These are phyloP conservation scores for Ephydatia muelleri DNA, from an alignment of 37 sponge, comb jelly and placozoan species.

Conservation along the genomic window DNA sequence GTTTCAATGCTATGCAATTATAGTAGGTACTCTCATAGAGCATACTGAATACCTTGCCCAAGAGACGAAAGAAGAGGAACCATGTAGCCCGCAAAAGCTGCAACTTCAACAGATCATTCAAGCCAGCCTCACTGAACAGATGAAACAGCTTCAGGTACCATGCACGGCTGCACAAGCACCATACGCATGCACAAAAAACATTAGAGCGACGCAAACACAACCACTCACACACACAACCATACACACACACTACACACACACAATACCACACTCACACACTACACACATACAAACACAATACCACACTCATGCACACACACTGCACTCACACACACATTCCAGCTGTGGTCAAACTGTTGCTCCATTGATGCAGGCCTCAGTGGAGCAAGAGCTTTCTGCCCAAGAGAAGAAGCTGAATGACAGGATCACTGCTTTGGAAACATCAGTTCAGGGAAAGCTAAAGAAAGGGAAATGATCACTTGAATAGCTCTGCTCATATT, in stretches of 20 bases:
- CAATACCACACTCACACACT: too few species aligned
- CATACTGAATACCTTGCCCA: not conserved
- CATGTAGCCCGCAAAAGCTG: not conserved
- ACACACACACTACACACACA: too few species aligned
- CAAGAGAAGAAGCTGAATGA: constrained; percentile 37
- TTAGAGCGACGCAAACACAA: not conserved
- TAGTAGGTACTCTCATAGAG: too few species aligned
- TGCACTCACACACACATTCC: too few species aligned
- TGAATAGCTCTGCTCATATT: not conserved
- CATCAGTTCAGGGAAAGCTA: constrained; percentile 14
- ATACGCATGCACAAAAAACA: too few species aligned
- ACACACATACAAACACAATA: too few species aligned
- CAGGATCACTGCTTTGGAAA: constrained; percentile 36
- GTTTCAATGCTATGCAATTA: not conserved
- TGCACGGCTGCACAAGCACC: not conserved
- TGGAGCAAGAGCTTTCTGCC: constrained; percentile 26
- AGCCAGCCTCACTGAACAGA: constrained; percentile 18
- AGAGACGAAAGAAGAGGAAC: constrained; percentile 19
- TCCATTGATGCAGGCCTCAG: constrained; percentile 5
- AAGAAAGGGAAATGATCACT: constrained; percentile 34
- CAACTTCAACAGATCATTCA: constrained; percentile 35
- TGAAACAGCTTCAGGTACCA: constrained; percentile 25
- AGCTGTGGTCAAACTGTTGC: not conserved
- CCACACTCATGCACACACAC: not conserved
- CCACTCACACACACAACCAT: not conserved